These are phyloP conservation scores for Heliconius hermathena DNA, from an alignment of 1,140 invertebrate genomes.

Conservation along the genomic window DNA sequence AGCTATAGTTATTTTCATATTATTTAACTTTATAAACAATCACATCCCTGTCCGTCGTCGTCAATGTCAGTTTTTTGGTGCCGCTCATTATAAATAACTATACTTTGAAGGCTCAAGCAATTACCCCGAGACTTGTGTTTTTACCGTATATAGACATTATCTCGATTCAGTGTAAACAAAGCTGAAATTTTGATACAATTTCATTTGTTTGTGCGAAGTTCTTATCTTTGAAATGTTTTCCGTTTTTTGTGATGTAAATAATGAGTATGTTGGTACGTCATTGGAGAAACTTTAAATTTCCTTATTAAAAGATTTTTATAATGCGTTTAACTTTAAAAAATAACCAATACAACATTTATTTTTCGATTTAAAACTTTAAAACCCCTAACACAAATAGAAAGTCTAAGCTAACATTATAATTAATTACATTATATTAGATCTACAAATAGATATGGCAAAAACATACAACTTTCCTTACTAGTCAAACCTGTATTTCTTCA, in stretches of 20 bases:
- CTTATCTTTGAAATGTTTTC: neutral
- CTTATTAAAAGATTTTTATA: too few relatives aligned
- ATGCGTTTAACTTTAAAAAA: too few relatives aligned
- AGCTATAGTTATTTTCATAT: neutral
- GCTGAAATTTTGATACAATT: neutral
- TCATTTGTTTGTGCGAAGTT: neutral
- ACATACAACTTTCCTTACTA: constrained; percentile 9
- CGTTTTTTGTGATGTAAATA: neutral
- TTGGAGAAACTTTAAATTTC: neutral
- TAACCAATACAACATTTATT: too few relatives aligned
- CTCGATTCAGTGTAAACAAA: neutral
- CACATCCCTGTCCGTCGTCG: neutral
- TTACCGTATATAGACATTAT: constrained; percentile 23
- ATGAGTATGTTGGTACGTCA: neutral
- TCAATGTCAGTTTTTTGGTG: constrained; percentile 11
- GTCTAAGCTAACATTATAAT: neutral
- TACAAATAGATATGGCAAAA: constrained; percentile 30
- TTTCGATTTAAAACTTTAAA: too few relatives aligned
- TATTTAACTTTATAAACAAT: neutral
- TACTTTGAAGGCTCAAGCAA: constrained; percentile 15
- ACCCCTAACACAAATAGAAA: neutral
- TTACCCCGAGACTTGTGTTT: constrained; percentile 9
- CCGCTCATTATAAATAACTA: constrained; percentile 4
- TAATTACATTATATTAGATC: neutral
- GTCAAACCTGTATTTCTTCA: constrained; percentile 34